These are phyloP conservation scores for Dryoscopus gambensis DNA, from an alignment of 2,113 vertebrate genomes.

Conservation along the genomic window DNA sequence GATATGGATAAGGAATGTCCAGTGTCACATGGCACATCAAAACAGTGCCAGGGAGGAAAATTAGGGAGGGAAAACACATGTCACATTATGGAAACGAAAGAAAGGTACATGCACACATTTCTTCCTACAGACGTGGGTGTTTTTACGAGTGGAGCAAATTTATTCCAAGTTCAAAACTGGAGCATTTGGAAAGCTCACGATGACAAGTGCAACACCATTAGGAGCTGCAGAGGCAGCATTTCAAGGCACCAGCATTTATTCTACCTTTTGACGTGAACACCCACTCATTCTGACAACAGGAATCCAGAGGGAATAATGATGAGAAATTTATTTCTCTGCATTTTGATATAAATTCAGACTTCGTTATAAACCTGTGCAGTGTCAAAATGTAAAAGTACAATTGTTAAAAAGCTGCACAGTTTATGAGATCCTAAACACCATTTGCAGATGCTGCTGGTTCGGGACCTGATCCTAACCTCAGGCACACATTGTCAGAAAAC, in stretches of 20 bases:
- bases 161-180: slow-evolving; percentile 7
- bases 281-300: slow-evolving; percentile 35
- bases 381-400: not conserved
- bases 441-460: not conserved
- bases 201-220: slow-evolving; percentile 4
- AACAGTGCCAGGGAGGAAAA: not conserved
- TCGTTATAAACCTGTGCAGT: not conserved
- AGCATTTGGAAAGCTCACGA: not conserved
- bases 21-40: not conserved
- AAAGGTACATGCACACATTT: not conserved
- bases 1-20: not conserved
- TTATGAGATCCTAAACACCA: not conserved
- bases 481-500: not conserved
- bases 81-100: not conserved
- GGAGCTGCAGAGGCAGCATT: not conserved
- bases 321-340: not conserved
- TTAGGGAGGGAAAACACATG: not conserved
- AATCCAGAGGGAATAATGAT: not conserved
- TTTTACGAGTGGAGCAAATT: not conserved
- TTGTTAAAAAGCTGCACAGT: not conserved
- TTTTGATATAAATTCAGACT: not conserved
- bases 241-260: slow-evolving; percentile 10
- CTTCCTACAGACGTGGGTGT: not conserved
- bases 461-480: not conserved
- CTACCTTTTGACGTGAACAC: slow-evolving; percentile 7